A percentile compares a stretch with the other conserved stretches of the same genome.
These are phyloP conservation scores for Epinephelus fuscoguttatus DNA, from an alignment of 2,113 vertebrate species.

Conservation along the genomic window DNA sequence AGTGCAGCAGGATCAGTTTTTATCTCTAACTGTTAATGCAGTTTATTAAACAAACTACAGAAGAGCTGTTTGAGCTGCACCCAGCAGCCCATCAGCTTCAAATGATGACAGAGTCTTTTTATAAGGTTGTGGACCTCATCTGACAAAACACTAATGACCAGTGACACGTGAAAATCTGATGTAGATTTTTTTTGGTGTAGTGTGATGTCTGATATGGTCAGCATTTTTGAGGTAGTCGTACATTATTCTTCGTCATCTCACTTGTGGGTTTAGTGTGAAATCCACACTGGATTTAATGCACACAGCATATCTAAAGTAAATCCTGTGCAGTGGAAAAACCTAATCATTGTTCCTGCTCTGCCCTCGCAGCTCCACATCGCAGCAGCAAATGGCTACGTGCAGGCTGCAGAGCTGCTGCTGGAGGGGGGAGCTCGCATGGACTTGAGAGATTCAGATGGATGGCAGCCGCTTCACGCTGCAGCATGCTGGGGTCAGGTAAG, in stretches of 20 bases:
- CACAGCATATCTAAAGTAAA: constrained; percentile 9
- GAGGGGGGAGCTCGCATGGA: constrained; percentile 93
- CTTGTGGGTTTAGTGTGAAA: background rate
- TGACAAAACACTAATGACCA: background rate
- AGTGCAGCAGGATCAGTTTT: constrained; percentile 10
- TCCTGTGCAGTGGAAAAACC: constrained; percentile 4
- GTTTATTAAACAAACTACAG: background rate
- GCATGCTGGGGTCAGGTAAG: constrained; percentile 98
- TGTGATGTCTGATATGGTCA: background rate
- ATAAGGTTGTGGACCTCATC: background rate
- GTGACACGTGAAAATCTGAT: background rate
- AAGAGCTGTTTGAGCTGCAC: background rate
- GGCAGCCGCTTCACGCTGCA: constrained; percentile 97
- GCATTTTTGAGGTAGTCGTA: fast-evolving
- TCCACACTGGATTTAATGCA: background rate
- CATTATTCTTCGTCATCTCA: background rate
- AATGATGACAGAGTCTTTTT: constrained; percentile 4
- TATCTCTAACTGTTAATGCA: background rate
- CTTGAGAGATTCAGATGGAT: constrained; percentile 92
- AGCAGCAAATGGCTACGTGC: constrained; percentile 94
- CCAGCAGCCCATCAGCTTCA: background rate
- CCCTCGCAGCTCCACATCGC: constrained; percentile 91
- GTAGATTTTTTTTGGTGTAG: background rate
- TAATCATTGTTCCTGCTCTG: constrained; percentile 31
- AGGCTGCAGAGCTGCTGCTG: constrained; percentile 93